Evolutionary conservation across 2,888 invertebrate species (phyloP), one percentile per base, ranked within the genome.

Genomic region (Fissipunctia ypsillon): DNA sequence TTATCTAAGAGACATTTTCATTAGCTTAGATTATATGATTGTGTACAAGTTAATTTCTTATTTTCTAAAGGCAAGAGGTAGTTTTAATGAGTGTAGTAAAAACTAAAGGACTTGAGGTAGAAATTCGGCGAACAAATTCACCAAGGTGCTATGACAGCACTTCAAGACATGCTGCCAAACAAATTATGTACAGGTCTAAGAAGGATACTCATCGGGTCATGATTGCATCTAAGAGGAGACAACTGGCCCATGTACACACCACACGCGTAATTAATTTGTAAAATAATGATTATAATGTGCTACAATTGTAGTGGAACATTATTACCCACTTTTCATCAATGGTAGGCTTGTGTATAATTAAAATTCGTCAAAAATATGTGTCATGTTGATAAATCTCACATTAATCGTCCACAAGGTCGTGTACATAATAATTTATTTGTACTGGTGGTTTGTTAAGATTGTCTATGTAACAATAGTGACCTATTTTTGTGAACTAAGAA

Each of bases 1-100:
- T 83, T 60, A 73, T 68, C 66, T 74, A 78, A 78, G 72, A 77
- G 69, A 80, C 76, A 75, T 81, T 78, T 80, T 76, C 59, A 67
- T 68, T 83, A 81, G 71, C 52, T 75, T 70, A 60, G 43, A 70
- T 70, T 68, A 50, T 65, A 68, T 50, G n/a, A n/a, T n/a, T 73
- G 64, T 69, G 57, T 78, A 72, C 41, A 67, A 71, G 59, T 75
- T 69, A 25, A 71, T 52, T 74, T 71, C 68, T 71, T 35, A 56
- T 72, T 73, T 72, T 66, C 38, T 38, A 57, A 70, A 71, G 52
- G 50, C 56, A 52, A 43, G 43, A 64, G 50, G 61, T 73, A 60
- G 50, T 52, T 67, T 63, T 65, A 71, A 65, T 52, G 28, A 35
- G 25, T 2, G 12, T 77, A 64, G 31, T 76, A 41, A 57, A 38